A percentile compares a stretch with the other conserved stretches of the same genome.
Evolutionary conservation across 2,113 vertebrate species (phyloP).

Genomic region (Nannobrachium achirus): DNA sequence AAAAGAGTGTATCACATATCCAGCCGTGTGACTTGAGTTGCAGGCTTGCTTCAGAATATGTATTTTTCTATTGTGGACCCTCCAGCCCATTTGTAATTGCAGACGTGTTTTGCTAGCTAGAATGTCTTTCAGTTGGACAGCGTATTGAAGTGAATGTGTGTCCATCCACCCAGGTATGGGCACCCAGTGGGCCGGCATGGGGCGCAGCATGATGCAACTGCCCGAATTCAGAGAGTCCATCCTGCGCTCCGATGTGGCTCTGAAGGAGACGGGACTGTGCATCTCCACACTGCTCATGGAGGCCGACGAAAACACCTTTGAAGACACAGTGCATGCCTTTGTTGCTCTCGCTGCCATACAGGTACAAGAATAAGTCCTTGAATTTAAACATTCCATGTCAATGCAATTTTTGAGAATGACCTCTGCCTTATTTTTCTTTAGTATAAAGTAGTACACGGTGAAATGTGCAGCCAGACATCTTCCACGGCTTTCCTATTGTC

Average conservation of each 20-base stretch:
- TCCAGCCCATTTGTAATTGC: no score
- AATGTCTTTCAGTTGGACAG: background rate
- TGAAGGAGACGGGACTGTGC: slow-evolving; percentile 85
- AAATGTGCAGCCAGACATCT: no score
- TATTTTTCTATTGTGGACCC: background rate
- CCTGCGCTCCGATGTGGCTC: slow-evolving; percentile 83
- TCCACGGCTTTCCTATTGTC: no score
- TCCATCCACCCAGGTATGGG: slow-evolving; percentile 87
- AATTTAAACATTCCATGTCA: no score
- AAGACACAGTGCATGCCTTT: slow-evolving; percentile 88
- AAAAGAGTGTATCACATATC: no score
- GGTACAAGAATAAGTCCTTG: slow-evolving; percentile 67
- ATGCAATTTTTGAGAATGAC: no score
- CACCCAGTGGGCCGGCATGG: slow-evolving; percentile 94
- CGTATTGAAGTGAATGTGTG: background rate
- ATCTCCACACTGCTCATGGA: slow-evolving; percentile 86
- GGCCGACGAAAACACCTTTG: slow-evolving; percentile 85
- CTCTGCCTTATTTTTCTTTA: no score
- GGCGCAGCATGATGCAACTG: slow-evolving; percentile 88
- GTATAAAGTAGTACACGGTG: no score
- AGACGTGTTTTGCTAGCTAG: no score
- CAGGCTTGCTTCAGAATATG: background rate
- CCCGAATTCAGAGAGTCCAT: slow-evolving; percentile 87
- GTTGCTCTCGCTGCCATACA: slow-evolving; percentile 94
- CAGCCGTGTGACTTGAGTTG: no score